Evolutionary conservation across 2,797 vertebrate genomes (phyloP).

Genomic region (Corythornis leucogaster): DNA sequence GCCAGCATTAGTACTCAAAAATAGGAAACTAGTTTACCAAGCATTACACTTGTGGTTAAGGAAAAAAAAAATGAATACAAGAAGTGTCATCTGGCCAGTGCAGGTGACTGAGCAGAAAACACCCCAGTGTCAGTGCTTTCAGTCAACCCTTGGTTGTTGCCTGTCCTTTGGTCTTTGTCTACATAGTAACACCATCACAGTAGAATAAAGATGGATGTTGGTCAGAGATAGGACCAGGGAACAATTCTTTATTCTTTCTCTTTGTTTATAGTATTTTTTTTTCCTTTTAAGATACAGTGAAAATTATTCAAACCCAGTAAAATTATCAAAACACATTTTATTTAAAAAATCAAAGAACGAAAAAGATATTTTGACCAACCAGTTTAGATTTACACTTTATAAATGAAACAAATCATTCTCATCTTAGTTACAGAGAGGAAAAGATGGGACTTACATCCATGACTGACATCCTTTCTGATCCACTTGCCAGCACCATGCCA

Average conservation of each 20-base stretch:
- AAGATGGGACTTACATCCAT: neutral
- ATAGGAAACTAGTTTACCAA: neutral
- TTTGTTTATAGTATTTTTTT: neutral
- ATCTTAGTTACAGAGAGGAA: neutral
- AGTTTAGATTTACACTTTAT: neutral
- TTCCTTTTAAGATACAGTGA: neutral
- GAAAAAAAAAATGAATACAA: neutral
- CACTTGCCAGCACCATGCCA: neutral
- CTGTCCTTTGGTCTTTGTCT: neutral
- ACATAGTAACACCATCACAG: rapidly evolving
- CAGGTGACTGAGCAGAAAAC: neutral
- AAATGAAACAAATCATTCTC: neutral
- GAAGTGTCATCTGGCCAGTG: neutral
- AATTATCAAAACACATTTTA: neutral
- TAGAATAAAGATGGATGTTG: too few species aligned
- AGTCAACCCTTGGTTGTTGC: neutral
- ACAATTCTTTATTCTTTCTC: neutral
- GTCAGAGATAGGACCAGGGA: neutral
- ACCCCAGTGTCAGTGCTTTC: neutral
- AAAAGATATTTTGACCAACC: neutral
- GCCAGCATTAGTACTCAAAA: neutral
- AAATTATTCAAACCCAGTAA: neutral
- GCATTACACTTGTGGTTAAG: neutral
- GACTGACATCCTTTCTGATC: neutral
- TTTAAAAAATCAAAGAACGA: neutral